Evolutionary conservation across 2,888 invertebrate genomes (phyloP), one percentile per base, ranked within the genome.

Genomic region (Cordilura impudica): DNA sequence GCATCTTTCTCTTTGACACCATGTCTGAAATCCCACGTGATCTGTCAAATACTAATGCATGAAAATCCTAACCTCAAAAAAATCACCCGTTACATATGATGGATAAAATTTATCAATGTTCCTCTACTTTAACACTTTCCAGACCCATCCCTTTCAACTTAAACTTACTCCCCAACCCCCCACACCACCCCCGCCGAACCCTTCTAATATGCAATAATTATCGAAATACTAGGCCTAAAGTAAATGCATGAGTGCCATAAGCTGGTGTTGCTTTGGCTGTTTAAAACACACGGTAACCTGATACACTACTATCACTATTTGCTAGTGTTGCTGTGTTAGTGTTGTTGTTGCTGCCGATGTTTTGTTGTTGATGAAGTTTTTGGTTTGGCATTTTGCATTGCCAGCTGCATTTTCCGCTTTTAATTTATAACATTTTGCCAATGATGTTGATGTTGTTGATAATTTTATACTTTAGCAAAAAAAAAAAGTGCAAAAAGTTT

Each of bases 401-500:
- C 75, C 70, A 74, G 69, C 74, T 79, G 78, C 70, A 79, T 79
- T 79, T 79, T 79, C 78, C 78, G 78, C 74, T 79, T 71, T 75
- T 75, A 71, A 75, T 79, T 79, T 75, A 75, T 75, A 74, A 71
- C 74, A 75, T 79, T 79, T 75, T 74, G 65, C 71, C 75, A 39
- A 60, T 78, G 78, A 63, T 61, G 39, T 43, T 51, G 47, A 45
- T 71, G 60, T 16, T 54, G 53, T 47, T 70, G 60, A 70, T 78
- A 74, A 66, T 71, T 65, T 75, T 67, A 67, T 63, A 71, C 78
- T 74, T 74, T 74, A 67, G 74, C 74, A 54, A 21, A 53, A 39
- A 39, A 39, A 39, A 39, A n/a, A 63, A 47, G 45, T 45, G 49
- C 26, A 51, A 66, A 60, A 63, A 69, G 31, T 61, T 77, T 73